Base-by-base conservation (phyloP, 2,113 vertebrate genomes). In the Brachyhypopomus gauderio region DNA sequence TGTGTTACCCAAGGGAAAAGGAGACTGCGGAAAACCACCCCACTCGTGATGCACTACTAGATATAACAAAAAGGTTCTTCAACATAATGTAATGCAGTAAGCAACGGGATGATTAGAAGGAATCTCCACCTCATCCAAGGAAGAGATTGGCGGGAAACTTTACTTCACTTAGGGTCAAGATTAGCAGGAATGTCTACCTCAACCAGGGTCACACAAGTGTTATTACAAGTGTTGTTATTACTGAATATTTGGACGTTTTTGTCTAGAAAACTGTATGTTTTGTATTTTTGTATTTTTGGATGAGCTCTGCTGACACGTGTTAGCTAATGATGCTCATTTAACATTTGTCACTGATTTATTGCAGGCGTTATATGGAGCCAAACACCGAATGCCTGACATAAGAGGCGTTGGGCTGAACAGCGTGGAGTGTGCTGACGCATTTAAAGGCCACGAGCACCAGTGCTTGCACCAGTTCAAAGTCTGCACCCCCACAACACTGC, bases 281-380 rank as follows among this genome's bases (percentile, higher is more conserved):
- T n/a, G n/a, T n/a, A n/a, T n/a, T n/a, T 23, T 38, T 36, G 9
- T 14, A 27, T 27, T 27, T 16, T 64, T 14, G 72, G 52, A 25
- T 63, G 36, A 25, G 41, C 63, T 58, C 34, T 19, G 30, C 7
- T 58, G 34, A 58, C 45, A 58, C 64, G 5, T 36, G 64, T 36
- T 67, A 67, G 27, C n/a, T 67, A 36, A 67, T 67, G 64, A 69
- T 58, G 27, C 14, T 56, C 12, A 19, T 7, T 17, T 69, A 55
- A 56, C 16, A 8, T 36, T 67, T 67, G 64, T 36, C 27, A 67
- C 34, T 67, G 64, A 67, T 67, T 67, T 67, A 67, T 67, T 6
- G 34, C 27, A 12, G 62, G 11, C 27, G 17, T 64, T 64, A 27
- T 36, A 34, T 34, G 30, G 1, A 67, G 17, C 1, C 27, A 67